phyloP scores from a whole-genome alignment of 2,888 invertebrate genomes.

The Ariolimax columbianus region DNA sequence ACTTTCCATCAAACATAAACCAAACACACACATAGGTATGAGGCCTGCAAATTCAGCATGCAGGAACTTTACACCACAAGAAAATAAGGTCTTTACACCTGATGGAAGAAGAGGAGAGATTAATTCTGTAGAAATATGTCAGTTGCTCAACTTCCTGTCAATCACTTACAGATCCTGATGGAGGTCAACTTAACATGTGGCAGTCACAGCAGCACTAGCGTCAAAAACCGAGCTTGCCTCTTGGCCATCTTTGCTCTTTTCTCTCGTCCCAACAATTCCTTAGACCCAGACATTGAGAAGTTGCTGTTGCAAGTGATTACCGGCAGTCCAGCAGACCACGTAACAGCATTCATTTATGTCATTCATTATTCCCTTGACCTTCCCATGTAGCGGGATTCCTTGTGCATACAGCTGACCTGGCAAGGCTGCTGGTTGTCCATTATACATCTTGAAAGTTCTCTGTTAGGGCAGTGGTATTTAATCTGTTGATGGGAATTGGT shows the following conservation, averaged over 20 bases:
- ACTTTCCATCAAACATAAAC: too few species aligned
- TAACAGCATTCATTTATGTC: neutral
- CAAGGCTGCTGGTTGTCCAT: neutral
- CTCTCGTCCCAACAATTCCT: conserved; percentile 6
- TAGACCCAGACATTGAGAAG: conserved; percentile 20
- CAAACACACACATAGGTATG: too few species aligned
- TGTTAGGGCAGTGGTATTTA: neutral
- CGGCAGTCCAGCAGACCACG: conserved; percentile 1
- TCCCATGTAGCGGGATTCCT: neutral
- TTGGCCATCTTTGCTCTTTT: conserved; percentile 33
- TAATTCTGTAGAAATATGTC: neutral
- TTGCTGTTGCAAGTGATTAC: conserved; percentile 19
- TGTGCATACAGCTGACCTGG: neutral
- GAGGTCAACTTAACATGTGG: conserved; percentile 7
- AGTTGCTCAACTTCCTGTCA: neutral
- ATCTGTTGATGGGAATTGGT: neutral
- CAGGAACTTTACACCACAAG: too few species aligned
- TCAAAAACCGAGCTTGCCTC: conserved; percentile 5
- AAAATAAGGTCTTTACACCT: too few species aligned
- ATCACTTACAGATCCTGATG: conserved; percentile 26
- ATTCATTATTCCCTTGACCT: neutral
- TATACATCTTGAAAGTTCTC: neutral
- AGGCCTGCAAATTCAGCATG: too few species aligned
- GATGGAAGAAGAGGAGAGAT: too few species aligned
- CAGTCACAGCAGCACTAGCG: neutral